Base-by-base conservation (phyloP, 2,113 vertebrate genomes). In the Paracanthobrama guichenoti region DNA sequence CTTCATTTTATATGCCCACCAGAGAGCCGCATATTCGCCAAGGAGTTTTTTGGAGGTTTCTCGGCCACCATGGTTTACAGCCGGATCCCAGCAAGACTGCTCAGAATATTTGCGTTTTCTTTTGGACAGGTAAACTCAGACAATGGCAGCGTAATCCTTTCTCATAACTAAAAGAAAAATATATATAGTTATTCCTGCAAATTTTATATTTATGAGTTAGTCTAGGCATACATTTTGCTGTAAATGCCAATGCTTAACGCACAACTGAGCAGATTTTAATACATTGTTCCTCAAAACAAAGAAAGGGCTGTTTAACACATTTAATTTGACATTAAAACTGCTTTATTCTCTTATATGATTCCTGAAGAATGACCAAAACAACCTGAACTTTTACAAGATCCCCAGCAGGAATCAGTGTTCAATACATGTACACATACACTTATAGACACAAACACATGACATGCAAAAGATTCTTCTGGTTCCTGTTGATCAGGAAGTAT, bases 21-120 rank as follows among this genome's bases (percentile, higher is more conserved):
- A 99, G 97, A 96, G 98, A 92, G 97, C 97, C 91, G 97, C 98
- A 11, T 99, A 97, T 1, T 96, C 96, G 84, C 98, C 98, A 87
- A 95, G 94, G 86, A 95, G 94, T 91, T 98, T 99, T 91, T 95
- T 99, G 87, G 97, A 99, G 83, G 96, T 92, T 13, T 99, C 97
- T 74, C 97, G 97, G 75, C 98, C 98, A 11, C 95, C 97, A 0
- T 99, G 98, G 98, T 99, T 99, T 89, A 97, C 96, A 3, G 90
- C 92, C 53, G 95, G 97, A 84, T 98, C 98, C 22, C 98, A 99
- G 89, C 98, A 99, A 91, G 98, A 99, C 93, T 99, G 98, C 89
- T 98, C 97, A 0, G 97, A 99, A 83, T 99, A 98, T 92, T 97
- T 99, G 90, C 92, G 96, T 85, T 99, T 98, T 92, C 95, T 99